phyloP scores from a whole-genome alignment of 1,140 invertebrate species.

The Drosophila sturtevanti region DNA sequence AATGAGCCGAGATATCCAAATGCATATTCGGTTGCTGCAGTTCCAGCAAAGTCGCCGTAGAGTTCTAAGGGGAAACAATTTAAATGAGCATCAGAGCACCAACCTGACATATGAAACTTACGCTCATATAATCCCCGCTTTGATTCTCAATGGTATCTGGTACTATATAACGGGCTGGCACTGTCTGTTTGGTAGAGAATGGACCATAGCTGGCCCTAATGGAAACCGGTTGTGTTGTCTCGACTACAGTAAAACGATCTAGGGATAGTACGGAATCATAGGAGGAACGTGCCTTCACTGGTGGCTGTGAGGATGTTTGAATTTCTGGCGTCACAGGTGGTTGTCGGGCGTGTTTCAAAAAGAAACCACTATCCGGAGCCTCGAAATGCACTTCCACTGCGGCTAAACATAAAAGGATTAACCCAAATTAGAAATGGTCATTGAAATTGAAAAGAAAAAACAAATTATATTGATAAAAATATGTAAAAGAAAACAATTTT shows the following conservation, averaged over 20 bases:
- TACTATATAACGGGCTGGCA: conserved; percentile 93
- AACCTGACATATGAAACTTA: conserved; percentile 40
- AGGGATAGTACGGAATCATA: conserved; percentile 87
- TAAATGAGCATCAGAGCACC: background rate
- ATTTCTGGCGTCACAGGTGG: conserved; percentile 83
- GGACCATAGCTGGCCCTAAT: conserved; percentile 95
- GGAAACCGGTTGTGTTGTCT: conserved; percentile 92
- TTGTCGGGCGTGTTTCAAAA: conserved; percentile 90
- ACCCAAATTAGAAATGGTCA: background rate
- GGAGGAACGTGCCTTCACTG: conserved; percentile 51
- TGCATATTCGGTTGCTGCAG: conserved; percentile 89
- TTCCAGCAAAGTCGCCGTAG: conserved; percentile 83
- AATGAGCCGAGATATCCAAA: conserved; percentile 94
- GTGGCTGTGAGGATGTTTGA: conserved; percentile 67
- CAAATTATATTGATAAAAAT: background rate
- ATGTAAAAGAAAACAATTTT: background rate
- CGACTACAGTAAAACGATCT: conserved; percentile 93
- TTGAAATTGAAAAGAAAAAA: background rate
- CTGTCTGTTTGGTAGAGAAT: conserved; percentile 96
- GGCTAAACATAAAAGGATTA: background rate
- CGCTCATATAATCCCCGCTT: conserved; percentile 66
- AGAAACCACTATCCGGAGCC: conserved; percentile 94
- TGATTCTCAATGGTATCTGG: conserved; percentile 88
- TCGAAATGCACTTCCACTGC: conserved; percentile 93
- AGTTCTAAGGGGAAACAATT: conserved; percentile 56